Evolutionary conservation across 2,113 vertebrate genomes (phyloP), one percentile per base, ranked within the genome.

Genomic region (Otocyon megalotis): DNA sequence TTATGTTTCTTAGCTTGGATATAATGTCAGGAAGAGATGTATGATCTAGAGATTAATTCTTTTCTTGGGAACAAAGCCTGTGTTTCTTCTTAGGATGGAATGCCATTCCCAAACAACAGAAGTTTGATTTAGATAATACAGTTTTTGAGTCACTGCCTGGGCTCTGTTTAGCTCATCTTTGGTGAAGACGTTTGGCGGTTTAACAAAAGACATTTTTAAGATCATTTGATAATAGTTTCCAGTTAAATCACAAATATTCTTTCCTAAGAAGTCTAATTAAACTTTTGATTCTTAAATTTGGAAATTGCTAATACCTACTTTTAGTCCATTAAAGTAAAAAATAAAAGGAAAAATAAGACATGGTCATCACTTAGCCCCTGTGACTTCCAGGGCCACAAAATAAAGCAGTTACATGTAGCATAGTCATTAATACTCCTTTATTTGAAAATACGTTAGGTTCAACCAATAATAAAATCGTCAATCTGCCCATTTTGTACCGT

Each of bases 141-240:
- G 2, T 92, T 90, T 95, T 93, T 94, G 37, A 93, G 22, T 53
- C n/a, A 84, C 43, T 93, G 79, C 50, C 54, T 84, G 19, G 82
- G 63, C 56, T 77, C n/a, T 62, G 2, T 93, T 83, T 88, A 92
- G 65, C 16, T 94, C 28, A 92, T 93, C 87, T 94, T 96, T 90
- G 58, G 43, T 96, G 72, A 96, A 97, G 62, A 82, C 95, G 86
- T 43, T 54, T 97, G 90, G 54, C 90, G 95, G 16, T 90, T 96
- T 90, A 53, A 79, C 43, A 93, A 97, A 95, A 94, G 71, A 95
- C 50, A 86, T 93, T 95, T 89, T 96, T 85, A 92, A 95, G 62
- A 90, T 83, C 83, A 22, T 80, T 93, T 93, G 37, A 86, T 87
- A 74, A 86, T 16, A 48, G 77, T 83, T 94, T 24, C 24, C 74